Conservation (phyloP, 2,888 invertebrate genomes). For the Lepidonotus clava region DNA sequence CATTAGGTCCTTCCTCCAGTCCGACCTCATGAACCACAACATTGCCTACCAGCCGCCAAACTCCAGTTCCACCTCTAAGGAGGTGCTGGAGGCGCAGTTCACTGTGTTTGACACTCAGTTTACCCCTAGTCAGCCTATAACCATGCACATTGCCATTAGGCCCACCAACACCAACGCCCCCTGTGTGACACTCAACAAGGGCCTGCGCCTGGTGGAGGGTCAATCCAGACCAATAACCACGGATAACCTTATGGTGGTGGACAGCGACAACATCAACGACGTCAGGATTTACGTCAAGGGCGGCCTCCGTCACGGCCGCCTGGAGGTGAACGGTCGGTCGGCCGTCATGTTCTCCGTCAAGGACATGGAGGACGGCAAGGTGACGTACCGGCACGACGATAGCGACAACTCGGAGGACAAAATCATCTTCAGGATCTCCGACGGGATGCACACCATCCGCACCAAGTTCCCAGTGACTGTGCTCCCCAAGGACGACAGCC, state of each 20-base stretch:
- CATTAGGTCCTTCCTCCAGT: constrained; percentile 77
- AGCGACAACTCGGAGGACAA: constrained; percentile 75
- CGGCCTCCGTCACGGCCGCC: constrained; percentile 75
- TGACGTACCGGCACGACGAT: constrained; percentile 77
- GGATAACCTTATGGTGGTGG: constrained; percentile 76
- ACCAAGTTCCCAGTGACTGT: constrained; percentile 77
- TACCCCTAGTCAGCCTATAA: constrained; percentile 75
- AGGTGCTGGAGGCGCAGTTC: constrained; percentile 76
- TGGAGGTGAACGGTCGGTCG: constrained; percentile 72
- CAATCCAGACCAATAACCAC: constrained; percentile 74
- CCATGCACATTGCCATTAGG: constrained; percentile 77
- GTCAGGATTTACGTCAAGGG: constrained; percentile 75
- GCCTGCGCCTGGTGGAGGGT: constrained; percentile 78
- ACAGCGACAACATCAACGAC: constrained; percentile 76
- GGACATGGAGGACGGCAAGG: constrained; percentile 72
- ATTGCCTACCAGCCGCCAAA: constrained; percentile 79
- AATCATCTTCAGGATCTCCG: constrained; percentile 76
- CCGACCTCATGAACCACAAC: constrained; percentile 76
- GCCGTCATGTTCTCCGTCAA: constrained; percentile 73
- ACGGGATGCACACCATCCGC: constrained; percentile 74
- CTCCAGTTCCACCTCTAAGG: constrained; percentile 70
- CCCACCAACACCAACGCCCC: constrained; percentile 76
- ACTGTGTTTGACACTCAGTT: constrained; percentile 78
- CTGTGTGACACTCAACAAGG: constrained; percentile 74
- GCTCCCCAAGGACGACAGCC: constrained; percentile 79